These are phyloP conservation scores for Rhinoderma darwinii DNA, from an alignment of 2,113 vertebrate genomes.

Conservation along the genomic window DNA sequence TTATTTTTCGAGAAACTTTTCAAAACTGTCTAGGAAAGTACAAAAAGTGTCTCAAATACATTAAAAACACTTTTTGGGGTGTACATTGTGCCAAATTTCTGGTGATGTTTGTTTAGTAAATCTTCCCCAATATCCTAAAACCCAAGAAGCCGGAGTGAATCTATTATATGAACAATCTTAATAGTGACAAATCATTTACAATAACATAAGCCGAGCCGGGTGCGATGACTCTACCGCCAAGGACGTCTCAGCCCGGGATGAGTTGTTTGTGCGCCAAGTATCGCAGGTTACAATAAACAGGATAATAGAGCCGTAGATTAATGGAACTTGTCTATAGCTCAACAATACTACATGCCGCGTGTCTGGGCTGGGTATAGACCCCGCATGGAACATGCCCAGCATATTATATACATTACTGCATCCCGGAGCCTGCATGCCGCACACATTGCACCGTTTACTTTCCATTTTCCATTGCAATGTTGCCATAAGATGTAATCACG, in stretches of 20 bases:
- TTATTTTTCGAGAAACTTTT: too few species aligned
- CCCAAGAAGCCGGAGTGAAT: too few species aligned
- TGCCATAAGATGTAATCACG: conserved; percentile 63
- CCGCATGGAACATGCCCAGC: background rate
- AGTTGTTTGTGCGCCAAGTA: background rate
- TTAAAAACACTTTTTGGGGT: too few species aligned
- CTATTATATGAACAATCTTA: background rate
- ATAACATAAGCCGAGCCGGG: background rate
- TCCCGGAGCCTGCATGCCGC: background rate
- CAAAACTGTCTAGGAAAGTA: too few species aligned
- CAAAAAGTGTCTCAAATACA: too few species aligned
- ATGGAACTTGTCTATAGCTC: conserved; percentile 20
- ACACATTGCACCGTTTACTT: conserved; percentile 21
- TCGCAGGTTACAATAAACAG: background rate
- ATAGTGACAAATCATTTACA: background rate
- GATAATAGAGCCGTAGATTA: background rate
- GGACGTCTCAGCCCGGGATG: background rate
- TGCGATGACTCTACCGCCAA: background rate
- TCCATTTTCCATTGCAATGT: conserved; percentile 31
- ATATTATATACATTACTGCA: background rate
- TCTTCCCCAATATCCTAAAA: too few species aligned
- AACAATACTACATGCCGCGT: background rate
- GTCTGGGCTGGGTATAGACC: background rate
- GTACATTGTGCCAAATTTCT: too few species aligned
- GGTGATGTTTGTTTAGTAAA: too few species aligned